Base-by-base conservation (phyloP, 2,888 invertebrate genomes). In the Danaus chrysippus region DNA sequence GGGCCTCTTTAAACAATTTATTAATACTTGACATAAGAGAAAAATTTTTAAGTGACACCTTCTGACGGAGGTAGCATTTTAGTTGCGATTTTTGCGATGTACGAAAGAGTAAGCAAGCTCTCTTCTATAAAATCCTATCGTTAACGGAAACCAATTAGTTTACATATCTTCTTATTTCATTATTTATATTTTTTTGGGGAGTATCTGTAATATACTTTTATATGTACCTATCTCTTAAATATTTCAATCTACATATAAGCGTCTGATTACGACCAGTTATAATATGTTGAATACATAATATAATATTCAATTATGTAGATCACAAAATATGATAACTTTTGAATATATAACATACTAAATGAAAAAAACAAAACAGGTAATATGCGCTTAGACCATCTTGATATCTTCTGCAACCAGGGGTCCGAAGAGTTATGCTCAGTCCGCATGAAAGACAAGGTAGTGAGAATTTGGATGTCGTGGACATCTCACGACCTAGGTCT, bases 401-500 rank as follows among this genome's bases (percentile, higher is more conserved):
- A 49, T 49, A 17, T 49, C 49, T 49, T 49, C 49, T 49, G 49
- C 49, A 49, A 49, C 17, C 49, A 17, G 49, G 49, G 49, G 13
- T 49, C 17, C 49, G 49, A 49, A 49, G 49, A 49, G 17, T 65
- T 66, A 66, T 82, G 90, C 92, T 87, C 87, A 82, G 91, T 92
- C 94, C 92, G 80, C 96, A 96, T 96, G 97, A 98, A 98, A 97
- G 97, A 98, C 98, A 98, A 96, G 96, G 96, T 97, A 98, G 97
- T 96, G 97, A 98, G 97, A 91, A 88, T 83, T 84, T 82, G 83
- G 84, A 83, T 84, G 91, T 87, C 86, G 91, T 91, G 76, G 84
- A 91, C 97, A 97, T 97, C 97, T 98, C 98, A 96, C 97, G 97
- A 98, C 97, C 96, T 96, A 96, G 96, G 98, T 98, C 97, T 98